Base-by-base conservation (phyloP, 1,140 invertebrate species). In the Solen grandis region DNA sequence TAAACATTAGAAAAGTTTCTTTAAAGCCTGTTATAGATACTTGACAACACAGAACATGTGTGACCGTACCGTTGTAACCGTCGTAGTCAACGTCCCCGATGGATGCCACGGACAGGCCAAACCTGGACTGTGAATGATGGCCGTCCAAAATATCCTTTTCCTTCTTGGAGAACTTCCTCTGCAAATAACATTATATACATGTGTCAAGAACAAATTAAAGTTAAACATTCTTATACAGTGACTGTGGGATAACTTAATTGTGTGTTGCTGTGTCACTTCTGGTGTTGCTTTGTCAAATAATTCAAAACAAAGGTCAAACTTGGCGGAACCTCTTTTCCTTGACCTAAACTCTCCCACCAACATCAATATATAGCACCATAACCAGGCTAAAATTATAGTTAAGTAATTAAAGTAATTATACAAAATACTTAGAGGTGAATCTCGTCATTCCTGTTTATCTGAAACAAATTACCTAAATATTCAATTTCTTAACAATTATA, bases 71-170 rank as follows among this genome's bases (percentile, higher is more conserved):
- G 84, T 93, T 89, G 83, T 89, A 94, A 10, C 97, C 97, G 92
- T 99, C 98, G 81, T 95, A 95, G 92, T 99, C 98, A 62, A 99
- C 96, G 90, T 99, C 98, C 13, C 97, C 97, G 19, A 99, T 92
- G 1, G 94, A 95, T 25, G 96, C 95, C 2, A 99, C 83, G 0
- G 98, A 95, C 66, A 97, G 93, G 25, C 98, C 99, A 92, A 99
- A 99, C 88, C 98, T 72, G 10, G 87, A 85, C 68, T 85, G 78
- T 36, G 85, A 78, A 55, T 84, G 65, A 27, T 83, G 63, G 31
- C 88, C 87, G 73, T 88, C 87, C 72, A 90, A 79, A 29, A 89
- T 85, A 52, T 89, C 87, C 52, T 83, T 78, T 22, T 52, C 52
- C 27, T 54, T 50, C 63, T 60, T 68, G 25, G 29, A 35, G 35